These are phyloP conservation scores for Glaucomys volans DNA, from an alignment of 2,113 vertebrate species.

Conservation along the genomic window DNA sequence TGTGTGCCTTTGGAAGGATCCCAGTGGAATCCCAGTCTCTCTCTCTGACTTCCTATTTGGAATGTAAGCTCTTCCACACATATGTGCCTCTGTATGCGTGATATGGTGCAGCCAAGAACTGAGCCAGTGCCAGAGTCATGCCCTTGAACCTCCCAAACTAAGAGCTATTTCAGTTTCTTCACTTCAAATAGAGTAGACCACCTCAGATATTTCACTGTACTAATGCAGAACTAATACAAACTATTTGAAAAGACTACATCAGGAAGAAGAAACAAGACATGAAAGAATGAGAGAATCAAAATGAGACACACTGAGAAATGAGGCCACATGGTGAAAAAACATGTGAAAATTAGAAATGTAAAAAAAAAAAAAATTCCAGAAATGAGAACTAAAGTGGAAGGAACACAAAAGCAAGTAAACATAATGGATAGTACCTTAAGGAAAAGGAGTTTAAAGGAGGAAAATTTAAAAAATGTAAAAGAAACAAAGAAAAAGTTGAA, in stretches of 20 bases:
- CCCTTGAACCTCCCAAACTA: background rate
- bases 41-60: background rate
- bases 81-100: background rate
- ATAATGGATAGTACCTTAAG: background rate
- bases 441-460: background rate
- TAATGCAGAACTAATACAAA: background rate
- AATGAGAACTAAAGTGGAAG: background rate
- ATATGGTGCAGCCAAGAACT: background rate
- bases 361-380: background rate
- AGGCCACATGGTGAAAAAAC: background rate
- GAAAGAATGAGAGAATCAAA: background rate
- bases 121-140: background rate
- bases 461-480: background rate
- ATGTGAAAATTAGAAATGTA: background rate
- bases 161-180: background rate
- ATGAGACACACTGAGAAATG: constrained; percentile 13
- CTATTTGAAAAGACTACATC: background rate
- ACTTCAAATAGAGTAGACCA: background rate
- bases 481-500: background rate
- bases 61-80: background rate
- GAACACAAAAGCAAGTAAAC: background rate
- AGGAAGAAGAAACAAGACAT: background rate
- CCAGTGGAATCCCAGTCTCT: background rate
- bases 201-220: background rate
- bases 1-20: background rate